phyloP scores from a whole-genome alignment of 2,888 invertebrate species.

The Cepaea hortensis region DNA sequence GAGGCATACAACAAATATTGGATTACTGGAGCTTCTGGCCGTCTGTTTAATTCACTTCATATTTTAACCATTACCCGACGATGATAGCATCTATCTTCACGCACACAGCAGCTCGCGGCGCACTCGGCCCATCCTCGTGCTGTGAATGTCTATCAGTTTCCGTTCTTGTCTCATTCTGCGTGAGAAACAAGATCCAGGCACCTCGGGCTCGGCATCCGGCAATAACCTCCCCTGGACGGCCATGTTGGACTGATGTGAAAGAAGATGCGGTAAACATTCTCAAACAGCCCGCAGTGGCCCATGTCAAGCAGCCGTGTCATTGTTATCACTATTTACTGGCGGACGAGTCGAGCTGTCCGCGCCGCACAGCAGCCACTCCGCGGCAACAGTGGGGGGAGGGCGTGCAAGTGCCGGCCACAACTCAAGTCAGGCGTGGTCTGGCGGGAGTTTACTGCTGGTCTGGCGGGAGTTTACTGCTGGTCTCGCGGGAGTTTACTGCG shows the following conservation, averaged over 20 bases:
- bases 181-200: background rate
- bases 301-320: constrained; percentile 36
- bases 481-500: too few relatives aligned
- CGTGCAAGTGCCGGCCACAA: background rate
- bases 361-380: background rate
- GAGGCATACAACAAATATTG: too few relatives aligned
- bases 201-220: constrained; percentile 5
- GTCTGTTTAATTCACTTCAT: too few relatives aligned
- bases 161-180: background rate
- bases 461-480: too few relatives aligned
- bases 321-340: constrained; percentile 34
- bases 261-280: constrained; percentile 27
- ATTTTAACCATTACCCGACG: too few relatives aligned
- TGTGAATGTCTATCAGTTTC: too few relatives aligned
- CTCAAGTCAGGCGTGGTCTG: too few relatives aligned
- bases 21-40: too few relatives aligned
- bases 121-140: too few relatives aligned
- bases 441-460: too few relatives aligned
- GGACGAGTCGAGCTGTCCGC: background rate
- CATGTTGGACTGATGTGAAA: background rate
- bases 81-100: too few relatives aligned
- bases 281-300: background rate
- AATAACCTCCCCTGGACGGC: background rate
- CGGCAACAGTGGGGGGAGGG: background rate
- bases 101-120: too few relatives aligned